Base-by-base conservation (phyloP, 1,140 invertebrate species). In the Papilio glaucus region DNA sequence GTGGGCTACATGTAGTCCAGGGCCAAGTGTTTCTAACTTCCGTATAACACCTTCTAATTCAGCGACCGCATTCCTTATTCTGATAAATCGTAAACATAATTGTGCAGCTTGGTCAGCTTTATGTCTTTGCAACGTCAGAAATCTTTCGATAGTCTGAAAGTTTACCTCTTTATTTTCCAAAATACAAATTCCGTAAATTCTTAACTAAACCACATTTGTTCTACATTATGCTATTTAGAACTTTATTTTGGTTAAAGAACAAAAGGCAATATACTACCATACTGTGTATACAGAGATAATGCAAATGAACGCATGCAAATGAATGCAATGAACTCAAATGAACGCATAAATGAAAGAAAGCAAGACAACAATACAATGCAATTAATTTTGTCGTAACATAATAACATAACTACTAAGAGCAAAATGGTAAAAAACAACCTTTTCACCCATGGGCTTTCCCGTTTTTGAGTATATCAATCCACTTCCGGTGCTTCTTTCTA, bases 391-490 rank as follows among this genome's bases (percentile, higher is more conserved):
- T n/a, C n/a, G n/a, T n/a, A n/a, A n/a, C n/a, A n/a, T n/a, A n/a
- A n/a, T n/a, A n/a, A n/a, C n/a, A n/a, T n/a, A n/a, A n/a, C n/a
- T n/a, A n/a, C n/a, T n/a, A n/a, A n/a, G 37, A 12, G 33, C 6
- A 33, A 33, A 33, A 3, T 33, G 2, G 6, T 37, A 39, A 38
- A 57, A 12, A 72, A 3, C 38, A 82, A 90, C 90, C 86, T 91
- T 93, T 68, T 93, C 88, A 1, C 87, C 78, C 41, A 94, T 87
- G 4, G 86, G 88, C 77, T 90, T 91, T 26, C 92, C 92, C 60
- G 87, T 93, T 37, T 89, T 89, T 2, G 91, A 90, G 74, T 89
- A 93, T 63, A 90, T 92, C 9, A 93, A 81, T 4, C 88, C 90
- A 8, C 77, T 85, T 0, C 89, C 92, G 4, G 86, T 90, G 2